Percentiles rank a stretch among this genome's conserved stretches.
These are phyloP conservation scores for Fragum sueziense DNA, from an alignment of 2,888 invertebrate genomes.

Conservation along the genomic window DNA sequence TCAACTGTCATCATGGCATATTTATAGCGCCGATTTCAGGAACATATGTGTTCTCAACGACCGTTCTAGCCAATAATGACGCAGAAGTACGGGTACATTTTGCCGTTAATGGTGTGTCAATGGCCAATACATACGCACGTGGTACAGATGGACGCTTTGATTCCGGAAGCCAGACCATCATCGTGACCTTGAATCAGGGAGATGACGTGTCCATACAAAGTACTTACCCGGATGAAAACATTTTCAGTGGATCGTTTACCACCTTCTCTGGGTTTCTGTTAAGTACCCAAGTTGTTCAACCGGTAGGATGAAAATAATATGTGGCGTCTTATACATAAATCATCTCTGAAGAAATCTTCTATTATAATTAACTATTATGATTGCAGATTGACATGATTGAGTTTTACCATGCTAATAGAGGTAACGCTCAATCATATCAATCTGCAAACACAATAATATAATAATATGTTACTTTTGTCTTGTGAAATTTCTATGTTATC, in stretches of 20 bases:
- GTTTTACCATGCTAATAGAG: no score
- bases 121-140: background rate
- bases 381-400: no score
- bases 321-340: no score
- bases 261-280: constrained; percentile 42
- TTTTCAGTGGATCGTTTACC: constrained; percentile 16
- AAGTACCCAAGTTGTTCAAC: background rate
- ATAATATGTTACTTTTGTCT: no score
- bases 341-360: no score
- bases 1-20: background rate
- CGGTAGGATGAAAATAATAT: background rate
- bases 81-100: background rate
- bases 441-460: no score
- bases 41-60: background rate
- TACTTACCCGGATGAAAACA: background rate
- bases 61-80: background rate
- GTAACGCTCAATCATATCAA: no score
- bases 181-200: background rate
- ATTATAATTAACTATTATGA: no score
- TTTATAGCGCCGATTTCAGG: background rate
- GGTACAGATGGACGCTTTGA: background rate
- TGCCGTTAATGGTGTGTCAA: background rate
- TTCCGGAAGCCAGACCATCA: background rate
- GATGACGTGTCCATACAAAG: constrained; percentile 12
- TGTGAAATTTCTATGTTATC: no score